Conservation (phyloP, 1,140 invertebrate species). For the Drosophila sp. region DNA sequence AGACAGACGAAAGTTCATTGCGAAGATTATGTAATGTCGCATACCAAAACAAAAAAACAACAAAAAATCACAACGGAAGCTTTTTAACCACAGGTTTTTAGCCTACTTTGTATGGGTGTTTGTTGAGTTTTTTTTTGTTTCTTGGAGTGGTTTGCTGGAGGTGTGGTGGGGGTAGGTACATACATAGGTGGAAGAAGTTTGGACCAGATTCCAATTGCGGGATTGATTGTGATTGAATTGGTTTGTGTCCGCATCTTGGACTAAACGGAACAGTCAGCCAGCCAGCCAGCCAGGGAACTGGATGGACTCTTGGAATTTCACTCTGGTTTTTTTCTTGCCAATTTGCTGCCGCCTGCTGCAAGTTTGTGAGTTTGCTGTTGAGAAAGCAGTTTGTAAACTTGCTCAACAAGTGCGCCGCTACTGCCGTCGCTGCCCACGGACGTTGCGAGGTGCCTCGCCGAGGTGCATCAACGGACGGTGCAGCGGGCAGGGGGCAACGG, state of each 20-base stretch:
- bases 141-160: not conserved
- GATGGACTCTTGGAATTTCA: conserved; percentile 13
- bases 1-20: conserved; percentile 13
- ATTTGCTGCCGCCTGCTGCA: conserved; percentile 3
- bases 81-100: conserved; percentile 8
- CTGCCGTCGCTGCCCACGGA: not conserved
- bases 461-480: not conserved
- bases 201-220: conserved; percentile 7
- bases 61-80: conserved; percentile 5
- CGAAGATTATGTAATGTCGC: conserved; percentile 6
- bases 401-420: conserved; percentile 2
- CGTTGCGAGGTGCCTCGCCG: not conserved
- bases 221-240: conserved; percentile 2
- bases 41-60: not conserved
- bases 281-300: not conserved
- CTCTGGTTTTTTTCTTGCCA: conserved; percentile 9
- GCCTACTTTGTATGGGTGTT: conserved; percentile 6
- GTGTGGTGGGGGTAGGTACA: not conserved
- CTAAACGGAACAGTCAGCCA: conserved; percentile 2
- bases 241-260: conserved; percentile 9
- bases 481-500: too few species aligned
- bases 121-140: not conserved
- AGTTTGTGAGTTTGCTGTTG: not conserved
- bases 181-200: not conserved
- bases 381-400: conserved; percentile 12